phyloP scores from a whole-genome alignment of 2,797 vertebrate genomes.

The Urocyon cinereoargenteus region DNA sequence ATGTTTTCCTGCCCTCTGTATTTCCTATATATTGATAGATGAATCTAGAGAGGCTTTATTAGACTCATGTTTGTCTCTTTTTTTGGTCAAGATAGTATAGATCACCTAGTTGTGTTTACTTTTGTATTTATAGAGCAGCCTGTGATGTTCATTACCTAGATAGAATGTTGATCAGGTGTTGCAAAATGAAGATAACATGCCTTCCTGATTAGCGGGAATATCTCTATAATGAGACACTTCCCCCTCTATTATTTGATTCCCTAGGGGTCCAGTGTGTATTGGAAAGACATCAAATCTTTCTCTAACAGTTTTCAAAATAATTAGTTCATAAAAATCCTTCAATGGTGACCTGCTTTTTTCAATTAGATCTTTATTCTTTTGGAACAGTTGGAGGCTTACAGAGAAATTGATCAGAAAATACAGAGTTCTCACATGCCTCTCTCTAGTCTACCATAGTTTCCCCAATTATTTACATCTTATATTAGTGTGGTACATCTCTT shows the following conservation, averaged over 20 bases:
- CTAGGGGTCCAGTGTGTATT: not conserved
- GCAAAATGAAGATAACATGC: not conserved
- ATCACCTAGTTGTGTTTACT: not conserved
- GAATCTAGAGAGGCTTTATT: not conserved
- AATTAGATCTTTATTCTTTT: not conserved
- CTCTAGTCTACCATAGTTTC: not conserved
- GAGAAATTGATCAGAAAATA: not conserved
- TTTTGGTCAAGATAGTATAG: not conserved
- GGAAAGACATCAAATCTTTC: not conserved
- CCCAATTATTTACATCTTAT: not conserved
- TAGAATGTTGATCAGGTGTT: not conserved
- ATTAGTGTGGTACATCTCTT: not conserved
- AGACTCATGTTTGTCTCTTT: not conserved
- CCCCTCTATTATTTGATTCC: not conserved
- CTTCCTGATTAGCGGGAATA: not conserved
- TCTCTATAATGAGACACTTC: conserved; percentile 1
- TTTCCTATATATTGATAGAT: not conserved
- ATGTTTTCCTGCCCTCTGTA: not conserved
- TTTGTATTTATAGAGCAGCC: not conserved
- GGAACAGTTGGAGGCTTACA: not conserved
- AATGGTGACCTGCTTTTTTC: not conserved
- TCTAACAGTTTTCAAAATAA: not conserved
- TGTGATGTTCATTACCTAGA: not conserved
- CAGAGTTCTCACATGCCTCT: not conserved
- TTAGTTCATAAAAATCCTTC: not conserved